A percentile compares a stretch with the other conserved stretches of the same genome.
phyloP scores from a whole-genome alignment of 2,797 vertebrate genomes.

The Protosalanx chinensis region DNA sequence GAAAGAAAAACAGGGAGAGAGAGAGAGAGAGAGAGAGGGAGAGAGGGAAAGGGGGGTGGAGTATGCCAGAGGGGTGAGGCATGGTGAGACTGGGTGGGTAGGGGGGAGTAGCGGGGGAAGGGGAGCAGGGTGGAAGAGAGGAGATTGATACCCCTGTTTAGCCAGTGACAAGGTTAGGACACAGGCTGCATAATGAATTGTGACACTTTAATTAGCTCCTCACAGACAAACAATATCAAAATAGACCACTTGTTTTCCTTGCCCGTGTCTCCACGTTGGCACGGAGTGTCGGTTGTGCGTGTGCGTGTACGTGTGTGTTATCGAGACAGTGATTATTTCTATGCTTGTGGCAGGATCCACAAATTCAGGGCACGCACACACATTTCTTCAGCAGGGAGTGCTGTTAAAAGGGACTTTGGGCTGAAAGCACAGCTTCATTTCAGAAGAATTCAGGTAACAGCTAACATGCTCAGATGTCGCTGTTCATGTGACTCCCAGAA shows the following conservation, averaged over 20 bases:
- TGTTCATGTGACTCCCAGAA: too few relatives aligned
- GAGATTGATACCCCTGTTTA: constrained; percentile 53
- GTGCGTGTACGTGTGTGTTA: constrained; percentile 4
- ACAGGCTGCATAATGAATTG: constrained; percentile 49
- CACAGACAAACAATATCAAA: constrained; percentile 53
- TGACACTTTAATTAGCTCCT: constrained; percentile 61
- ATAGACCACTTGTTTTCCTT: constrained; percentile 35
- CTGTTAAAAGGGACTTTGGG: too few relatives aligned
- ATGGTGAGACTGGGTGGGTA: neutral
- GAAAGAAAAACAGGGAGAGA: neutral
- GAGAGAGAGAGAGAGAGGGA: constrained; percentile 9
- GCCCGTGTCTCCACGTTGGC: constrained; percentile 1
- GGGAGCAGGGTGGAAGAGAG: constrained; percentile 4
- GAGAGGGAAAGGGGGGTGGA: constrained; percentile 11
- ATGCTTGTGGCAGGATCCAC: neutral
- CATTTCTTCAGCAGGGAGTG: neutral
- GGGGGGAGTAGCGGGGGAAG: constrained; percentile 10
- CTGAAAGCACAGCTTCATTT: too few relatives aligned
- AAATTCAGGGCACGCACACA: neutral
- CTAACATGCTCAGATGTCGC: too few relatives aligned
- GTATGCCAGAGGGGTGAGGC: constrained; percentile 22
- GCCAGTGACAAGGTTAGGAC: constrained; percentile 51
- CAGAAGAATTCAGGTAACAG: too few relatives aligned
- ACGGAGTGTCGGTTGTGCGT: constrained; percentile 17
- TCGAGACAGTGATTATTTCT: neutral